A percentile compares a stretch with the other conserved stretches of the same genome.
phyloP scores from a whole-genome alignment of 2,113 vertebrate genomes.

The Syrmaticus mikado region DNA sequence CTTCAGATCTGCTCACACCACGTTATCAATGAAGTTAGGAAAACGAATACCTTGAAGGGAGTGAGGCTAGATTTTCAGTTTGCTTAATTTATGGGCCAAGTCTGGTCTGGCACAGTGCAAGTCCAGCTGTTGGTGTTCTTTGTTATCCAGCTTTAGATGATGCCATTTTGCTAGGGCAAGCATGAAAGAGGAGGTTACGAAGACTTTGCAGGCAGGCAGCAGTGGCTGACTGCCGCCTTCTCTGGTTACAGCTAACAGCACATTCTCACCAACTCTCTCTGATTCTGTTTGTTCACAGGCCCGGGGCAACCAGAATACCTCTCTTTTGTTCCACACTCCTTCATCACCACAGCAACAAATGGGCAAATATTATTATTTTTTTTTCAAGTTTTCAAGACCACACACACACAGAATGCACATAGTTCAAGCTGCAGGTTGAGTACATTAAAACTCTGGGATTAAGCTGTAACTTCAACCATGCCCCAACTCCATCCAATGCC shows the following conservation, averaged over 20 bases:
- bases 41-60: not conserved
- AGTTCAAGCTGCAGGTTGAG: not conserved
- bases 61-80: not conserved
- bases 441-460: not conserved
- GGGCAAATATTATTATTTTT: slow-evolving; percentile 20
- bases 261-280: slow-evolving; percentile 39
- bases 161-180: not conserved
- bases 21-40: not conserved
- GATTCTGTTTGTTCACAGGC: slow-evolving; percentile 46
- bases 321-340: slow-evolving; percentile 55
- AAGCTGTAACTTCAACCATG: not conserved
- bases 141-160: not conserved
- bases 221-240: not conserved
- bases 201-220: not conserved
- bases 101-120: not conserved
- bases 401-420: not conserved
- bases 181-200: not conserved
- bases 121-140: not conserved
- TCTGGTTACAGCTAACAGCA: slow-evolving; percentile 60
- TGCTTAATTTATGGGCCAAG: slow-evolving; percentile 9
- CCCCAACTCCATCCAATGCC: not conserved
- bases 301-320: slow-evolving; percentile 33
- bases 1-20: not conserved
- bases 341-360: slow-evolving; percentile 42
- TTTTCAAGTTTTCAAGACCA: slow-evolving; percentile 35